These are phyloP conservation scores for Melanotaenia duboulayi DNA, from an alignment of 2,113 vertebrate genomes.

Conservation along the genomic window DNA sequence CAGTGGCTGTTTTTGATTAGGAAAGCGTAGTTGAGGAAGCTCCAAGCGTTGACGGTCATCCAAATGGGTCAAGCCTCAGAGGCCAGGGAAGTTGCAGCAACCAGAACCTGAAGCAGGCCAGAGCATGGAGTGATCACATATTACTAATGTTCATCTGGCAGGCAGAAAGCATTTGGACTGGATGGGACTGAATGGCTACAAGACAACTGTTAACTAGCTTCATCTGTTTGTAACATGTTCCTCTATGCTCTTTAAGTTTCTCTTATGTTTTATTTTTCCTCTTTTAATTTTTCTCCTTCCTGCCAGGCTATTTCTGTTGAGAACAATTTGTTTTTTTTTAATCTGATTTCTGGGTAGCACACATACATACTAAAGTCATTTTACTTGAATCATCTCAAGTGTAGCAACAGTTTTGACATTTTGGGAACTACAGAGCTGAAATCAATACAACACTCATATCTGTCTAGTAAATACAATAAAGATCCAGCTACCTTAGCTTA, in stretches of 20 bases:
- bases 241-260: neutral
- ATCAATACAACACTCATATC: no score
- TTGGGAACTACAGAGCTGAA: no score
- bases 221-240: conserved; percentile 48
- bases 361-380: no score
- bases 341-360: neutral
- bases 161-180: conserved; percentile 23
- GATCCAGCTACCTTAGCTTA: no score
- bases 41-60: conserved; percentile 34
- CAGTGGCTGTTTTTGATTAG: conserved; percentile 34
- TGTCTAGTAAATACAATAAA: no score
- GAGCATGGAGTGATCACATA: conserved; percentile 31
- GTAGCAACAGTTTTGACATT: no score
- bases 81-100: conserved; percentile 5
- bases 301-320: neutral
- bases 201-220: conserved; percentile 45
- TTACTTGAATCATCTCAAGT: no score
- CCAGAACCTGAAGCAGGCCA: conserved; percentile 42
- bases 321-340: neutral
- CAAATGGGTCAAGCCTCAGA: conserved; percentile 42
- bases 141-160: conserved; percentile 63
- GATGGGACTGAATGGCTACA: conserved; percentile 23
- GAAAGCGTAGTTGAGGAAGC: neutral
- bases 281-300: neutral
- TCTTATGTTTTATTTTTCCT: neutral